Percentiles rank a stretch among this genome's conserved stretches.
These are phyloP conservation scores for Oncopodura yosiiana DNA, from an alignment of 1,140 invertebrate species.

Conservation along the genomic window DNA sequence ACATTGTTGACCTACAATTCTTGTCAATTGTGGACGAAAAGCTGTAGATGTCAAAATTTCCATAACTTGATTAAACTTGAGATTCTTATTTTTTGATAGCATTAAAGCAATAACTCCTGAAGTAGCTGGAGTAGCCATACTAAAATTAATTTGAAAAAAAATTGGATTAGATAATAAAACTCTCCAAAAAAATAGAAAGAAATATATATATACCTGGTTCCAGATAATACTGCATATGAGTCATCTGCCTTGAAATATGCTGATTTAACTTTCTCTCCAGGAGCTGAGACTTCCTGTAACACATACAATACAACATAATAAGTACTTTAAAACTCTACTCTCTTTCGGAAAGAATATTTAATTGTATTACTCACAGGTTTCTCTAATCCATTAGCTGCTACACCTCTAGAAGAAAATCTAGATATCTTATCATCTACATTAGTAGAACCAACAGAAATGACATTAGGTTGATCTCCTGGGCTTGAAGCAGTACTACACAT, in stretches of 20 bases:
- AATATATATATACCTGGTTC: too few species aligned
- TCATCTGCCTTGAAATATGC: slow-evolving; percentile 6
- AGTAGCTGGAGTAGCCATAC: slow-evolving; percentile 2
- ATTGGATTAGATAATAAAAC: too few species aligned
- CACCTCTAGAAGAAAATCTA: slow-evolving; percentile 9
- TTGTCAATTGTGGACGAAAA: background rate
- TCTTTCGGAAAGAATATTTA: too few species aligned
- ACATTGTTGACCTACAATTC: slow-evolving; percentile 5
- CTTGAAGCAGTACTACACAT: background rate
- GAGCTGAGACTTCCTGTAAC: too few species aligned
- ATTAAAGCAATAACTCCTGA: slow-evolving; percentile 7
- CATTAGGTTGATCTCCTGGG: slow-evolving; percentile 3
- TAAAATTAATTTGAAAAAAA: too few species aligned
- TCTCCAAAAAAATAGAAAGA: too few species aligned
- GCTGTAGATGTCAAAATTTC: background rate
- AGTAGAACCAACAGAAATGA: slow-evolving; percentile 11
- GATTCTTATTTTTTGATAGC: background rate
- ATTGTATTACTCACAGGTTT: too few species aligned
- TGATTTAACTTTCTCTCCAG: slow-evolving; percentile 14
- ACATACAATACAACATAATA: too few species aligned
- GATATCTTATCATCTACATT: background rate
- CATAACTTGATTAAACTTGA: background rate
- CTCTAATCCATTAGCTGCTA: background rate
- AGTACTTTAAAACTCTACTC: too few species aligned
- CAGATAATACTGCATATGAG: slow-evolving; percentile 5